Conservation (phyloP, 37 sponge, comb jelly and placozoan genomes). For the Beroe forskalii region DNA sequence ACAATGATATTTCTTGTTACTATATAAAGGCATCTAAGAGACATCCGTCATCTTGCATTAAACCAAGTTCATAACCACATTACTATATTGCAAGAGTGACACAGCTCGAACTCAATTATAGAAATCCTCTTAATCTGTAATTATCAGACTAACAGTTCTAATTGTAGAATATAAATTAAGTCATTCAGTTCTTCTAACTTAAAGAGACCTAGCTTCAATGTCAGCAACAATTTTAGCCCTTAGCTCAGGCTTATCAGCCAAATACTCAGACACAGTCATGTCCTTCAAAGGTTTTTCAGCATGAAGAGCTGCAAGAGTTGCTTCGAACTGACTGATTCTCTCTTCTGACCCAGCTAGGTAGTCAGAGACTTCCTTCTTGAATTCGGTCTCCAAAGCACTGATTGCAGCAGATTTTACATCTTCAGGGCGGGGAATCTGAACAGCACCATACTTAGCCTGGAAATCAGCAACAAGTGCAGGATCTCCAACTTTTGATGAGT, state of each 20-base stretch:
- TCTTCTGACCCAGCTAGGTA: constrained; percentile 42
- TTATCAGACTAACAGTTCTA: no score
- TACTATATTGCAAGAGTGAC: no score
- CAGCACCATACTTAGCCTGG: constrained; percentile 59
- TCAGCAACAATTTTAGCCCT: constrained; percentile 36
- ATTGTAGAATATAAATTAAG: no score
- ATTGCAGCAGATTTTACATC: constrained; percentile 28
- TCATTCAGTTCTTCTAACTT: not conserved
- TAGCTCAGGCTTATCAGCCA: constrained; percentile 56
- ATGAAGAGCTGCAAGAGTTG: constrained; percentile 43
- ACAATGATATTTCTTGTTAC: no score
- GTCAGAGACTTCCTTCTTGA: constrained; percentile 57
- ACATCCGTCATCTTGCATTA: no score
- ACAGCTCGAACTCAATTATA: no score
- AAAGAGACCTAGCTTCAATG: constrained; percentile 33
- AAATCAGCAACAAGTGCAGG: constrained; percentile 58
- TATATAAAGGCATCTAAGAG: no score
- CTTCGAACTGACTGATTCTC: constrained; percentile 44
- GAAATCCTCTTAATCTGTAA: no score
- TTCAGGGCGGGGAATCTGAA: not conserved
- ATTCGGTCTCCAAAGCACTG: not conserved
- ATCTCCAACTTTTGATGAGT: constrained; percentile 3
- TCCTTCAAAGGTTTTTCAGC: constrained; percentile 55
- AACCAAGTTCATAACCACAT: no score
- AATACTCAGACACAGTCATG: constrained; percentile 59